Evolutionary conservation across 2,113 vertebrate genomes (phyloP), one percentile per base, ranked within the genome.

Genomic region (Rhynchopsitta pachyrhyncha): DNA sequence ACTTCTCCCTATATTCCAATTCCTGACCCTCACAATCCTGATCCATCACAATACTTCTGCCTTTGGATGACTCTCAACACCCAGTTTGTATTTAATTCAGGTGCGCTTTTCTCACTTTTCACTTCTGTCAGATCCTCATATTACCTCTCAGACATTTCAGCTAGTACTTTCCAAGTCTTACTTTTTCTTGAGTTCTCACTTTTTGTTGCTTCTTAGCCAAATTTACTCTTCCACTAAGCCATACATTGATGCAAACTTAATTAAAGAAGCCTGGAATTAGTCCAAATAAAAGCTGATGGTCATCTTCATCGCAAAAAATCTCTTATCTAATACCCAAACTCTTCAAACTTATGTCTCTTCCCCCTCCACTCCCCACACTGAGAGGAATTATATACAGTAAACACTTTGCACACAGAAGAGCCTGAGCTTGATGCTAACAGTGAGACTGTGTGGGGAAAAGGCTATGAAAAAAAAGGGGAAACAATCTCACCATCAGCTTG

Each of bases 231-330:
- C 13, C 18, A 13, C 11, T 83, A 69, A 88, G 27, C 69, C 53
- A 41, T 28, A 46, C 5, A 70, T 1, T 23, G 80, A 91, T 19
- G 9, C 8, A 88, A 92, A 82, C 39, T 53, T 67, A 19, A 33
- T 27, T 22, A 86, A 88, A 86, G 23, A 82, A 73, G 35, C 33
- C 57, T 39, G 82, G 39, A 85, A 59, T 90, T 75, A 90, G n/a
- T n/a, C 8, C 19, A 76, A 55, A 86, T 37, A 68, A 88, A 91
- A 84, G n/a, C 35, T 67, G 27, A 25, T 7, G 12, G 73, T 67
- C 74, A 89, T 47, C 69, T 47, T 67, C 66, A 67, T 57, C 27
- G 60, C 37, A 91, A 49, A 53, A 77, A 93, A 91, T 53, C 49
- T 74, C 23, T 1, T 22, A 62, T 57, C 33, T 47, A 66, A 66